phyloP scores from a whole-genome alignment of 2,888 invertebrate species.

The Ichneumoninae sp. region DNA sequence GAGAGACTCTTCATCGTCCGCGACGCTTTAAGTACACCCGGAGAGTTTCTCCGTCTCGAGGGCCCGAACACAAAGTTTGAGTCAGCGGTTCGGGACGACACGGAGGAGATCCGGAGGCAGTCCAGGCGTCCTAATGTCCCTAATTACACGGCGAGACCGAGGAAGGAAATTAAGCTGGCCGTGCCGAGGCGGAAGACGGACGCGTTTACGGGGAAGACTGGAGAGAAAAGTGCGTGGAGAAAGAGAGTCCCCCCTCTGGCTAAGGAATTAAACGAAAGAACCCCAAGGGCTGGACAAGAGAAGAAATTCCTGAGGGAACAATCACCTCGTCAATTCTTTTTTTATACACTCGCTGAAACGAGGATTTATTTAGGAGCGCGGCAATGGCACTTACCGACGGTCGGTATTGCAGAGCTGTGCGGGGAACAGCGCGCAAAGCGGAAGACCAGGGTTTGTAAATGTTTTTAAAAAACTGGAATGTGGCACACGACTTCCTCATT shows the following conservation, averaged over 20 bases:
- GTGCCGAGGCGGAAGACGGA: conserved; percentile 46
- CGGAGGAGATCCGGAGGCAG: conserved; percentile 33
- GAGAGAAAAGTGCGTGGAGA: not conserved
- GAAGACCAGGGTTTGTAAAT: no score
- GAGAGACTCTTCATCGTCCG: not conserved
- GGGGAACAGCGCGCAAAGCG: no score
- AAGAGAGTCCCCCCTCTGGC: not conserved
- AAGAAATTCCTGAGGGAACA: conserved; percentile 1
- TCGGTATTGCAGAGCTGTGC: no score
- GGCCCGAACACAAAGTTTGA: conserved; percentile 13
- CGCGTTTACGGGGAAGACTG: conserved; percentile 32
- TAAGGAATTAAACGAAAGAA: not conserved
- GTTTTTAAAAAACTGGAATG: no score
- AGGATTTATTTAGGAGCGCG: not conserved
- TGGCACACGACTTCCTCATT: no score
- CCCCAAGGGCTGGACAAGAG: not conserved
- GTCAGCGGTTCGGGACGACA: conserved; percentile 33
- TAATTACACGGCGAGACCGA: conserved; percentile 73
- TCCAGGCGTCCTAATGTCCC: conserved; percentile 70
- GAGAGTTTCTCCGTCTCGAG: not conserved
- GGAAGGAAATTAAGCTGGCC: conserved; percentile 61
- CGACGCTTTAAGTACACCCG: not conserved
- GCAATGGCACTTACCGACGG: not conserved
- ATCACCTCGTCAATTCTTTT: not conserved
- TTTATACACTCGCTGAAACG: not conserved